Percentiles rank a stretch among this genome's conserved stretches.
Evolutionary conservation across 1,140 invertebrate species (phyloP).

Genomic region (Brachionus rotundiformis): DNA sequence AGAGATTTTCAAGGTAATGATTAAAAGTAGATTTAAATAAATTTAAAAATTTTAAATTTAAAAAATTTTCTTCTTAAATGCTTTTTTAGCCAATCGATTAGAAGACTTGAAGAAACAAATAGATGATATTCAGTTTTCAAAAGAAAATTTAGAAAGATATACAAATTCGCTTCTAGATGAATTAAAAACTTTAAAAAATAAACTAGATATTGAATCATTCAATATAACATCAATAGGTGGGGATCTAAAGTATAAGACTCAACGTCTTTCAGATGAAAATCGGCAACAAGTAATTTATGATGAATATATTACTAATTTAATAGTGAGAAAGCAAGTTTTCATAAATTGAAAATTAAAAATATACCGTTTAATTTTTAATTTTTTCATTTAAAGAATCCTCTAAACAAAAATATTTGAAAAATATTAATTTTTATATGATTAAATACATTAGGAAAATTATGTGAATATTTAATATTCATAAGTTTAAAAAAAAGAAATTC

Average conservation of each 20-base stretch:
- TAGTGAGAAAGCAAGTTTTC: too few relatives aligned
- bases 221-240: constrained; percentile 28
- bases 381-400: too few relatives aligned
- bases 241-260: neutral
- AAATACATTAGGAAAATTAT: too few relatives aligned
- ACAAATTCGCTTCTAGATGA: constrained; percentile 7
- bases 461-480: too few relatives aligned
- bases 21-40: too few relatives aligned
- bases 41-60: too few relatives aligned
- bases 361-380: too few relatives aligned
- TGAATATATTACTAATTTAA: too few relatives aligned
- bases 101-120: constrained; percentile 29
- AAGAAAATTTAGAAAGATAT: constrained; percentile 39
- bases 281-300: neutral
- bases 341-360: too few relatives aligned
- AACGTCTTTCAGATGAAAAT: constrained; percentile 19
- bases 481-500: neutral
- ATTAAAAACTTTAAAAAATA: neutral
- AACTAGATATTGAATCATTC: neutral
- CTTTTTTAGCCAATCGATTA: constrained; percentile 55
- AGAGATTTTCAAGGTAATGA: constrained; percentile 57
- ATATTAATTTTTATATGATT: too few relatives aligned
- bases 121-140: constrained; percentile 31
- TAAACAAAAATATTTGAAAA: too few relatives aligned
- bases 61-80: constrained; percentile 53